Base-by-base conservation (phyloP, 2,888 invertebrate genomes). In the Neria commutata region DNA sequence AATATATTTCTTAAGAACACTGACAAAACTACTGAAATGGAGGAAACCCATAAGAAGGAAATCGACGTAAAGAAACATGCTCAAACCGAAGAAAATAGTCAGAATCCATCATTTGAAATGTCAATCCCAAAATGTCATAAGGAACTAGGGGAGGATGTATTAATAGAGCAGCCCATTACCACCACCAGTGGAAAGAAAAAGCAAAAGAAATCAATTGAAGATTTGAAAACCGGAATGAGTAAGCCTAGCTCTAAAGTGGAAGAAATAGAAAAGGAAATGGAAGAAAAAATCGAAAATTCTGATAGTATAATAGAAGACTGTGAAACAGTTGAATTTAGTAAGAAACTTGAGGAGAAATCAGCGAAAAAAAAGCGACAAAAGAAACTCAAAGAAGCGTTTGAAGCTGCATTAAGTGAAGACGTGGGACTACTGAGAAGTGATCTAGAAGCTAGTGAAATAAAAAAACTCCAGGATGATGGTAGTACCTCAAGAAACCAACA, bases 311-410 rank as follows among this genome's bases (percentile, higher is more conserved):
- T n/a, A n/a, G n/a, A n/a, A n/a, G n/a, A n/a, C n/a, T n/a, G n/a
- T n/a, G n/a, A n/a, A n/a, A 33, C 45, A 25, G 26, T 49, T 11
- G 51, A 26, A 2, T 29, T 46, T 11, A 24, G 16, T 24, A 52
- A 53, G 24, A 33, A 46, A 25, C 11, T 58, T 4, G 64, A 65
- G 42, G 66, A 69, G 14, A 67, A 64, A 58, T 21, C 56, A 4
- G 65, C 64, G 1, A 67, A 67, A 56, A 67, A 65, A 55, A 68
- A 66, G 34, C 61, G 67, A 0, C 67, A 69, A 60, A 67, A 62
- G 40, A 68, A 66, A 61, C 26, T 68, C 45, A 67, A 68, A 50
- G 68, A 69, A 58, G 67, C 63, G 1, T 65, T 69, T 48, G 66
- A 68, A 56, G 67, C 68, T 1, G 66, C 65, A 21, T 50, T 67